A percentile compares a stretch with the other conserved stretches of the same genome.
phyloP scores from a whole-genome alignment of 2,113 vertebrate genomes.

The human (Homo sapiens) region DNA sequence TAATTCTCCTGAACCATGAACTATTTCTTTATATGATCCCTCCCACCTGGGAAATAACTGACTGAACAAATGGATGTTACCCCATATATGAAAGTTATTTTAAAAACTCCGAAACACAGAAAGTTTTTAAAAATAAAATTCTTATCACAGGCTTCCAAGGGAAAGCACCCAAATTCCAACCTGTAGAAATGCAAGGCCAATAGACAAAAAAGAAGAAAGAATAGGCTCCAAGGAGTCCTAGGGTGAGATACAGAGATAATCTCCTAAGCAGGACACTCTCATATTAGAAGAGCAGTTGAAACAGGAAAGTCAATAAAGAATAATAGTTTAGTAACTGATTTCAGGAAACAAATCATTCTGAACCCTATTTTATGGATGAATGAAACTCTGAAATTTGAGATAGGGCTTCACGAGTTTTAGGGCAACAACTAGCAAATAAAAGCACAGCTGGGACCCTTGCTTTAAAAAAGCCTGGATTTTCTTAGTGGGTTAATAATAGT shows the following conservation, averaged over 20 bases:
- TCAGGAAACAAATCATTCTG: constrained; percentile 48
- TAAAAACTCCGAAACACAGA: background rate
- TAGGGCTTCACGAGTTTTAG: constrained; percentile 43
- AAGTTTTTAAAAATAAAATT: constrained; percentile 24
- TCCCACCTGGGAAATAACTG: background rate
- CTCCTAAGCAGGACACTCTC: background rate
- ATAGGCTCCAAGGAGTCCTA: background rate
- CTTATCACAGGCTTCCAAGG: background rate
- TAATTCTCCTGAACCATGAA: background rate
- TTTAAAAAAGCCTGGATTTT: constrained; percentile 28
- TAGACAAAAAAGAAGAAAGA: background rate
- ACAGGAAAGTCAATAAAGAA: constrained; percentile 48
- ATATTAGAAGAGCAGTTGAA: constrained; percentile 4
- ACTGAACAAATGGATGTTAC: constrained; percentile 18
- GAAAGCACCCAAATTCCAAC: background rate
- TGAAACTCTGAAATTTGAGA: constrained; percentile 66
- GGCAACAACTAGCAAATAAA: constrained; percentile 51
- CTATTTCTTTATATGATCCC: background rate
- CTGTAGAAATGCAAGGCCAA: background rate
- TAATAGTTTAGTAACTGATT: constrained; percentile 52
- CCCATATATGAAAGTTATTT: background rate
- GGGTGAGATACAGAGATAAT: background rate
- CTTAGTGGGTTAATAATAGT: constrained; percentile 47
- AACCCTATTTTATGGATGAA: constrained; percentile 54
- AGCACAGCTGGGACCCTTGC: constrained; percentile 31